Conservation (phyloP, 2,888 invertebrate species). For the Criorhina ranunculi region DNA sequence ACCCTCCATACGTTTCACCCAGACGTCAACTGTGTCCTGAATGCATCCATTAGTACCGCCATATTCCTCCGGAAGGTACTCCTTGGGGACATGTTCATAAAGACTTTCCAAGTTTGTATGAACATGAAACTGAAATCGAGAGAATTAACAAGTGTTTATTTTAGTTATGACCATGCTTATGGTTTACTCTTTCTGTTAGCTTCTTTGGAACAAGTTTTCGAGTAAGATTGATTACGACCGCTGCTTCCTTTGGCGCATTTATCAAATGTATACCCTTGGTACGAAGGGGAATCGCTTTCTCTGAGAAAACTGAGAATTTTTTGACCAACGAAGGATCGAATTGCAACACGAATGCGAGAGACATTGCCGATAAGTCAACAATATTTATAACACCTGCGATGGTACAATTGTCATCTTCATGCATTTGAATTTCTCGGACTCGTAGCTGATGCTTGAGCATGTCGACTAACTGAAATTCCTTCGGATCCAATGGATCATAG, state of each 20-base stretch:
- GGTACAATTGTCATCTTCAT: constrained; percentile 86
- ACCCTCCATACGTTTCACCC: constrained; percentile 77
- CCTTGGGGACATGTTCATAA: constrained; percentile 85
- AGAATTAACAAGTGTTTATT: background rate
- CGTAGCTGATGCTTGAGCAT: constrained; percentile 85
- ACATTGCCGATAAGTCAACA: constrained; percentile 85
- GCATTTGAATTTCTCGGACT: constrained; percentile 86
- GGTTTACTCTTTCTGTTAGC: constrained; percentile 86
- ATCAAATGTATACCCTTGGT: constrained; percentile 86
- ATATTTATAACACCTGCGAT: constrained; percentile 85
- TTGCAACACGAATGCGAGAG: constrained; percentile 85
- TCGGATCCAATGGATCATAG: constrained; percentile 83
- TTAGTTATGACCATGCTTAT: constrained; percentile 81
- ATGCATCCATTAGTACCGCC: constrained; percentile 87
- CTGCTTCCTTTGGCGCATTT: constrained; percentile 85
- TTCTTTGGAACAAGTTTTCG: constrained; percentile 86
- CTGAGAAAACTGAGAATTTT: constrained; percentile 85
- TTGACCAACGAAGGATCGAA: constrained; percentile 85
- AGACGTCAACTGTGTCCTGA: constrained; percentile 77
- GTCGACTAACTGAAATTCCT: constrained; percentile 83
- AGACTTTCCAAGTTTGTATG: constrained; percentile 83
- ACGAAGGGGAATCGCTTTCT: constrained; percentile 86
- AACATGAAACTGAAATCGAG: constrained; percentile 85
- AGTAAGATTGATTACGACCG: constrained; percentile 85
- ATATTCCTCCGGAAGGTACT: constrained; percentile 87